Evolutionary conservation across 2,113 vertebrate genomes (phyloP).

Genomic region (Osmerus eperlanus): DNA sequence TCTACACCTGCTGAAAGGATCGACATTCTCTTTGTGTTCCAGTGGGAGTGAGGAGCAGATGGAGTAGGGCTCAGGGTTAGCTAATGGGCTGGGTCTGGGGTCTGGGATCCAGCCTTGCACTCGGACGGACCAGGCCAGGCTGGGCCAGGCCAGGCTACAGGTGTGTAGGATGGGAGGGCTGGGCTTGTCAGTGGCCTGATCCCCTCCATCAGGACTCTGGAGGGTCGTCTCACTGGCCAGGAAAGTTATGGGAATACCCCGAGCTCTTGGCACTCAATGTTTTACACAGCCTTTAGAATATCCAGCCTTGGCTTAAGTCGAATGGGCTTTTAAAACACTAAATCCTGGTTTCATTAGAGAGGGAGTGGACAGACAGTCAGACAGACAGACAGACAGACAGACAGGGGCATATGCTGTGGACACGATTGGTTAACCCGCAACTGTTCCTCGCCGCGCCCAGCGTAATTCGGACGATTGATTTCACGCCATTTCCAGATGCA

Average conservation of each 20-base stretch:
- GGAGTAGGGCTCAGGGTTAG: background rate
- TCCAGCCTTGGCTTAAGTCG: slow-evolving; percentile 47
- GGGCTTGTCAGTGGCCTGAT: slow-evolving; percentile 27
- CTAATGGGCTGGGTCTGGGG: too few relatives aligned
- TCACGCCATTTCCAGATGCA: slow-evolving; percentile 46
- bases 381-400: background rate
- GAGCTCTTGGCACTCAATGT: slow-evolving; percentile 38
- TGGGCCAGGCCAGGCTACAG: slow-evolving; percentile 23
- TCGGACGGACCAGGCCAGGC: background rate
- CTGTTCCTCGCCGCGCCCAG: too few relatives aligned
- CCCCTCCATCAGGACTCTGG: background rate
- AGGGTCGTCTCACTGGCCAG: slow-evolving; percentile 26
- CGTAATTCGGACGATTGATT: background rate
- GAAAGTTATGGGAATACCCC: slow-evolving; percentile 55
- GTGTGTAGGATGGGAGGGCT: slow-evolving; percentile 39
- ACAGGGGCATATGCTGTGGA: background rate
- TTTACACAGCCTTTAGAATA: slow-evolving; percentile 58
- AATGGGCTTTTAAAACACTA: slow-evolving; percentile 46
- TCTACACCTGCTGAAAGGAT: too few relatives aligned
- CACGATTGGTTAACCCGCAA: background rate
- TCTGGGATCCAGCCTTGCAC: too few relatives aligned
- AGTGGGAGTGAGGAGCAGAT: background rate
- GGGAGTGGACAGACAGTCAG: background rate
- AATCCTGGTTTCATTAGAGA: slow-evolving; percentile 48
- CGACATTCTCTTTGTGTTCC: too few relatives aligned